Percentiles rank a stretch among this genome's conserved stretches.
These are phyloP conservation scores for Monochamus saltuarius DNA, from an alignment of 1,140 invertebrate genomes.

Conservation along the genomic window DNA sequence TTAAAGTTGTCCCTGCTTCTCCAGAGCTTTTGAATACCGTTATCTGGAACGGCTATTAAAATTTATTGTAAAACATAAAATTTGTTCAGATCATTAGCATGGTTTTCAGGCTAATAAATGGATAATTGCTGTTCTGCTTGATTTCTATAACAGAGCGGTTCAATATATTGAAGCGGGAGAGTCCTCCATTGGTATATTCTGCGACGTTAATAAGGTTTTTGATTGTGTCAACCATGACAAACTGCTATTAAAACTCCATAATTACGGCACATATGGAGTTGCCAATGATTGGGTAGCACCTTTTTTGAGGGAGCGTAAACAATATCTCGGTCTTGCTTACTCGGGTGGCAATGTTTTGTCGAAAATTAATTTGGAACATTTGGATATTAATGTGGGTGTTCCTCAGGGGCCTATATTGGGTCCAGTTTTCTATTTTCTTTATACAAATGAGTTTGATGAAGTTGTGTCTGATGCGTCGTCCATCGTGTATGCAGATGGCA, in stretches of 20 bases:
- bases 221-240: constrained; percentile 3
- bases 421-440: too few species aligned
- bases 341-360: neutral
- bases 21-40: too few species aligned
- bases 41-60: too few species aligned
- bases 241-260: constrained; percentile 4
- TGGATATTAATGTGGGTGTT: too few species aligned
- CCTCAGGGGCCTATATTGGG: too few species aligned
- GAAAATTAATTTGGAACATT: too few species aligned
- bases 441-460: too few species aligned
- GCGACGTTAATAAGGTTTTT: neutral
- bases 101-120: neutral
- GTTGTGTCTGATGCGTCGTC: too few species aligned
- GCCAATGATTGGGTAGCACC: constrained; percentile 1
- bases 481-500: too few species aligned
- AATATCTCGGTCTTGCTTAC: neutral
- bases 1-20: neutral
- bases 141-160: neutral
- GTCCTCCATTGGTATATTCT: neutral
- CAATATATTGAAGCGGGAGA: neutral
- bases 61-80: neutral
- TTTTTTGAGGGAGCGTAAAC: neutral
- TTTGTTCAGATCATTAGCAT: neutral
- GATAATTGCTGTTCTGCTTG: neutral
- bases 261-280: neutral